These are phyloP conservation scores for Lophius americanus DNA, from an alignment of 2,797 vertebrate species.

Conservation along the genomic window DNA sequence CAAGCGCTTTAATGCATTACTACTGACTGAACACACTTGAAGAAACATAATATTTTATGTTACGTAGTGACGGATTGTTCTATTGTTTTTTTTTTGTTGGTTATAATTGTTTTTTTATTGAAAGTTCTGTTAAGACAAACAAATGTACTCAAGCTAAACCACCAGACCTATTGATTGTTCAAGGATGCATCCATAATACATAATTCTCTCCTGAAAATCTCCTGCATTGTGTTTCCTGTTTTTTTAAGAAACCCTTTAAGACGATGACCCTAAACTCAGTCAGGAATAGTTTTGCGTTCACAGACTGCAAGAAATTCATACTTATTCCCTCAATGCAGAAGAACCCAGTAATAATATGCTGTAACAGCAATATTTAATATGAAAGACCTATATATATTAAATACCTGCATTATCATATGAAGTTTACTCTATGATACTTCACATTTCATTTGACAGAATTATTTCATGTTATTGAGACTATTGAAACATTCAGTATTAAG, in stretches of 20 bases:
- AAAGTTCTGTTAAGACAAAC: constrained; percentile 5
- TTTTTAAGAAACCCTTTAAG: constrained; percentile 1
- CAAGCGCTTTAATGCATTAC: constrained; percentile 51
- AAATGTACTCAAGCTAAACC: constrained; percentile 5
- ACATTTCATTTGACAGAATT: not conserved
- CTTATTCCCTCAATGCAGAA: not conserved
- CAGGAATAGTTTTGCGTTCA: not conserved
- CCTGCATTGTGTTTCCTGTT: not conserved
- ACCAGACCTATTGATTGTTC: not conserved
- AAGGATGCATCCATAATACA: not conserved
- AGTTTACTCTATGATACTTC: not conserved
- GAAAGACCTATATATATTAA: too few species aligned
- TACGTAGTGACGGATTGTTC: constrained; percentile 5
- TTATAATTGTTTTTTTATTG: too few species aligned
- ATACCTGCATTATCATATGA: too few species aligned
- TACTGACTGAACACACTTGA: constrained; percentile 64
- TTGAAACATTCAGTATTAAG: not conserved
- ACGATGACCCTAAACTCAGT: not conserved
- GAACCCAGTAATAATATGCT: not conserved
- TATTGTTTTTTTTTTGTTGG: constrained; percentile 1
- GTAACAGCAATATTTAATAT: too few species aligned
- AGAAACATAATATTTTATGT: constrained; percentile 24
- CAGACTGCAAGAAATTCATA: not conserved
- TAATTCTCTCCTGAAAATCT: not conserved
- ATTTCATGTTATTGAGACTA: not conserved